A percentile compares a stretch with the other conserved stretches of the same genome.
These are phyloP conservation scores for Agrochola circellaris DNA, from an alignment of 2,888 invertebrate genomes.

Conservation along the genomic window DNA sequence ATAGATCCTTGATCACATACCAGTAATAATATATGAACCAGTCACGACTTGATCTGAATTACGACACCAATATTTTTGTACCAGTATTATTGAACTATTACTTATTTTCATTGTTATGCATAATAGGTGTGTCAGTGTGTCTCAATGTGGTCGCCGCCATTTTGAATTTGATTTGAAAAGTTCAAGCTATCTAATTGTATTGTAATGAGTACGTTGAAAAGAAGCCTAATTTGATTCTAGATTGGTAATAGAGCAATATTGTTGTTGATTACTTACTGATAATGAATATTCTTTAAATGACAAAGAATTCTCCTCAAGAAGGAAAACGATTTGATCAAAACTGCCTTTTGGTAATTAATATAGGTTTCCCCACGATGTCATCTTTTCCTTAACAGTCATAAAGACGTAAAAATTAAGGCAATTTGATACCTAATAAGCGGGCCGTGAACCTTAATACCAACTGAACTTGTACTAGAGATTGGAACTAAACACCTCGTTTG, in stretches of 20 bases:
- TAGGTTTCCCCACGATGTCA: neutral
- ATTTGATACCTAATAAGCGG: neutral
- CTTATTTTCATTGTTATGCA: conserved; percentile 63
- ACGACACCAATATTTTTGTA: conserved; percentile 63
- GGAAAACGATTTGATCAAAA: neutral
- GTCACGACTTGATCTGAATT: conserved; percentile 68
- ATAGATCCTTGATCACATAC: conserved; percentile 36
- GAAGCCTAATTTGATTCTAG: conserved; percentile 35
- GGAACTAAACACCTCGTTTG: neutral
- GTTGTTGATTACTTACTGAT: neutral
- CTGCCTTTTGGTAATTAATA: neutral
- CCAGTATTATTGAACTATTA: conserved; percentile 56
- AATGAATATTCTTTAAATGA: neutral
- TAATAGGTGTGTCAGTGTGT: conserved; percentile 44
- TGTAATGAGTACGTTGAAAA: conserved; percentile 17
- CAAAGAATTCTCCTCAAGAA: neutral
- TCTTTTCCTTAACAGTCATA: neutral
- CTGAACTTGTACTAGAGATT: neutral
- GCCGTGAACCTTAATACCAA: neutral
- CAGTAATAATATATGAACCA: conserved; percentile 36
- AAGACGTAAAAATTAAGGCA: too few relatives aligned
- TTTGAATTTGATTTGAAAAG: conserved; percentile 55
- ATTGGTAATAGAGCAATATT: conserved; percentile 2
- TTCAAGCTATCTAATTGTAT: conserved; percentile 30
- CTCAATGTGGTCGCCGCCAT: conserved; percentile 53